These are phyloP conservation scores for Stenurella melanura DNA, from an alignment of 2,888 invertebrate species.

Conservation along the genomic window DNA sequence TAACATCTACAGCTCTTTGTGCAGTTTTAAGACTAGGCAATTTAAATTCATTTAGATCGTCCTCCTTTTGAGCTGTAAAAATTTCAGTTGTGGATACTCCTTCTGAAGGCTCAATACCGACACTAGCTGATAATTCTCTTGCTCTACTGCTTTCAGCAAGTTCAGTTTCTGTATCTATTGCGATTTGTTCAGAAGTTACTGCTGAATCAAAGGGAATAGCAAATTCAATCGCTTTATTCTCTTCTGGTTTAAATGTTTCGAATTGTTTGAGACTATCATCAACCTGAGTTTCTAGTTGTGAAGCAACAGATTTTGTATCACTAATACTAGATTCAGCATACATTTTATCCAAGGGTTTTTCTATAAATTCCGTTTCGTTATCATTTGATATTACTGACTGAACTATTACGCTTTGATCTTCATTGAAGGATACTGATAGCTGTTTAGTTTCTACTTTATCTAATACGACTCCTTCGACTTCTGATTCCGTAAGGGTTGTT, in stretches of 20 bases:
- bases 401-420: slow-evolving; percentile 71
- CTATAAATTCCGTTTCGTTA: slow-evolving; percentile 70
- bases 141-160: slow-evolving; percentile 63
- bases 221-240: slow-evolving; percentile 59
- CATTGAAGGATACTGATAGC: slow-evolving; percentile 71
- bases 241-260: slow-evolving; percentile 42
- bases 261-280: slow-evolving; percentile 54
- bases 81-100: slow-evolving; percentile 71
- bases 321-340: slow-evolving; percentile 59
- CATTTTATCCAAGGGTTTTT: slow-evolving; percentile 54
- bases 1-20: slow-evolving; percentile 63
- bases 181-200: slow-evolving; percentile 68
- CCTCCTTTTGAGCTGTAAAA: slow-evolving; percentile 72
- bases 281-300: slow-evolving; percentile 56
- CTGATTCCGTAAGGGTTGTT: slow-evolving; percentile 72
- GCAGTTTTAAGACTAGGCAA: slow-evolving; percentile 67
- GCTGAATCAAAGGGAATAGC: slow-evolving; percentile 67
- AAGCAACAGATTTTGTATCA: slow-evolving; percentile 68
- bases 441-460: slow-evolving; percentile 69
- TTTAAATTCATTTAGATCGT: slow-evolving; percentile 66
- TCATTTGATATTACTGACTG: slow-evolving; percentile 74
- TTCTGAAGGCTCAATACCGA: slow-evolving; percentile 71
- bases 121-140: slow-evolving; percentile 72
- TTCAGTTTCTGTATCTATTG: slow-evolving; percentile 72
- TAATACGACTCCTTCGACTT: slow-evolving; percentile 65